Percentiles rank a stretch among this genome's conserved stretches.
Conservation (phyloP, 2,797 vertebrate genomes). For the Lates japonicus region DNA sequence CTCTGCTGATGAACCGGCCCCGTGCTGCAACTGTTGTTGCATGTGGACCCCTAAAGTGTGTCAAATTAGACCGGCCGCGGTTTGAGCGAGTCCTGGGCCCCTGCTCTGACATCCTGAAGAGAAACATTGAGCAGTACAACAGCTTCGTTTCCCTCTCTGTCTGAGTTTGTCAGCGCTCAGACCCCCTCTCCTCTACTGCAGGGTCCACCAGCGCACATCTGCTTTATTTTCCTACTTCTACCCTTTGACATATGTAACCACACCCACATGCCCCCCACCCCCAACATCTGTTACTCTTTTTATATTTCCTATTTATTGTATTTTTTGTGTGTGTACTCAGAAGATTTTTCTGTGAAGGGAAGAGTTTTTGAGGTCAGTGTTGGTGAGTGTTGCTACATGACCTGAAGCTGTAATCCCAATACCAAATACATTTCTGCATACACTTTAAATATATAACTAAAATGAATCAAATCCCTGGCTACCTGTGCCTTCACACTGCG, state of each 20-base stretch:
- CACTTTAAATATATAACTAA: not conserved
- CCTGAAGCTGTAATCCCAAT: not conserved
- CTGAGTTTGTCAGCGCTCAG: constrained; percentile 73
- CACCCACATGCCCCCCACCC: constrained; percentile 72
- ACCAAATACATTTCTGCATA: constrained; percentile 3
- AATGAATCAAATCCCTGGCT: no score
- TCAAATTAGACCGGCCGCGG: constrained; percentile 92
- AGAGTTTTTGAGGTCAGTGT: not conserved
- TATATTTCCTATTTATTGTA: not conserved
- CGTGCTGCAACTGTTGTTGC: constrained; percentile 93
- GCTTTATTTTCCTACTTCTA: constrained; percentile 77
- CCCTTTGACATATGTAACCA: constrained; percentile 44
- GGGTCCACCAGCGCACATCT: constrained; percentile 82
- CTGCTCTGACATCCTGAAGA: constrained; percentile 93
- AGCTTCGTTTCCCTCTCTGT: constrained; percentile 95
- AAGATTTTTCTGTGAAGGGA: not conserved
- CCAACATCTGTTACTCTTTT: constrained; percentile 13
- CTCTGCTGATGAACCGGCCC: constrained; percentile 93
- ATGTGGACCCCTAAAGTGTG: constrained; percentile 92
- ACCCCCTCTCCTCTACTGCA: constrained; percentile 8
- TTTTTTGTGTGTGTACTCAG: not conserved
- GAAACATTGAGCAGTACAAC: constrained; percentile 97
- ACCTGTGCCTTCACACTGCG: constrained; percentile 11
- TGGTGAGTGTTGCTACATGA: not conserved
- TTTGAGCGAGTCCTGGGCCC: constrained; percentile 93